phyloP scores from a whole-genome alignment of 1,140 invertebrate genomes.

The Heterodera schachtii region DNA sequence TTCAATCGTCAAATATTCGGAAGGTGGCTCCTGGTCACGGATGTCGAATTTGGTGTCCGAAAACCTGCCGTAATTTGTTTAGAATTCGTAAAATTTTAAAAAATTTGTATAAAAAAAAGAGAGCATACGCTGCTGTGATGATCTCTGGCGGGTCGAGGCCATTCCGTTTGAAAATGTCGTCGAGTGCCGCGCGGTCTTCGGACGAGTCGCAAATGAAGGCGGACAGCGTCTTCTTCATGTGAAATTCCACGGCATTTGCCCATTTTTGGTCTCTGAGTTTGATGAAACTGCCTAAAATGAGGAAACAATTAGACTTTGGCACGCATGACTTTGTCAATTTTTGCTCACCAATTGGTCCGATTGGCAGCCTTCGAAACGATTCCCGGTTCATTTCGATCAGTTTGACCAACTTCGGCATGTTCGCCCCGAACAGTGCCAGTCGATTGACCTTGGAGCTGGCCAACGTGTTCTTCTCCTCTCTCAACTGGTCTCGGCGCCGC shows the following conservation, averaged over 20 bases:
- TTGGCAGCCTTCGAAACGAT: conserved; percentile 31
- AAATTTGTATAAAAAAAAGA: not conserved
- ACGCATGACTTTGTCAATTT: not conserved
- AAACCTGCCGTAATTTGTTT: conserved; percentile 15
- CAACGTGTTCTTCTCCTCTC: conserved; percentile 20
- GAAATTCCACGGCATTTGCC: conserved; percentile 39
- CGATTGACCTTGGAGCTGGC: conserved; percentile 28
- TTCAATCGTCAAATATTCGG: conserved; percentile 36
- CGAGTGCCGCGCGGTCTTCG: conserved; percentile 32
- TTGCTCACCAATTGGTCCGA: conserved; percentile 38
- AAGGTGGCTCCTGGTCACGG: conserved; percentile 37
- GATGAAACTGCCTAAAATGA: conserved; percentile 28
- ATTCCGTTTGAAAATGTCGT: conserved; percentile 14
- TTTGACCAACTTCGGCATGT: conserved; percentile 31
- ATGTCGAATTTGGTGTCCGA: conserved; percentile 31
- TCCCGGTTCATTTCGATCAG: conserved; percentile 22
- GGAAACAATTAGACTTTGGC: not conserved
- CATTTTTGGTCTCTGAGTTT: conserved; percentile 44
- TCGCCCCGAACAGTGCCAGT: conserved; percentile 33
- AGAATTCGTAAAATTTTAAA: not conserved
- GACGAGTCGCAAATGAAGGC: conserved; percentile 41
- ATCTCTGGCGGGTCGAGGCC: conserved; percentile 19
- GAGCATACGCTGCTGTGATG: conserved; percentile 21
- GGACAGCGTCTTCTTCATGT: conserved; percentile 23
- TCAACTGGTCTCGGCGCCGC: not conserved